phyloP scores from a whole-genome alignment of 2,888 invertebrate genomes.

The Conchocele bisecta region DNA sequence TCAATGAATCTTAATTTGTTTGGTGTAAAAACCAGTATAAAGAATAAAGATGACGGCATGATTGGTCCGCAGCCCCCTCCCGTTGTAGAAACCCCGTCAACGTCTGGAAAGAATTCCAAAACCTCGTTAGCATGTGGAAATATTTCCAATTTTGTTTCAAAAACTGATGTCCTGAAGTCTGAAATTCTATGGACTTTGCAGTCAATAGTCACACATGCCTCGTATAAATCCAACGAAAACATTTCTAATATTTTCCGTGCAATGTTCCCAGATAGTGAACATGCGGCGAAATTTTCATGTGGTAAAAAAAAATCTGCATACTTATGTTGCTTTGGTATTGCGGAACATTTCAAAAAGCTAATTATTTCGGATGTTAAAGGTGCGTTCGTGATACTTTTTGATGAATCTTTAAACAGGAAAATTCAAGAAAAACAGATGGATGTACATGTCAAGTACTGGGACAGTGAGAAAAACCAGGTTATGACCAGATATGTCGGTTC shows the following conservation, averaged over 20 bases:
- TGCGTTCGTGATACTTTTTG: slow-evolving; percentile 37
- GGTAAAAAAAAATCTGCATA: slow-evolving; percentile 42
- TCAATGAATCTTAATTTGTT: no score
- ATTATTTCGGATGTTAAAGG: neutral
- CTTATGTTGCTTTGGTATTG: slow-evolving; percentile 41
- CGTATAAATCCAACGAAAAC: slow-evolving; percentile 15
- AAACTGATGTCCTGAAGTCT: slow-evolving; percentile 11
- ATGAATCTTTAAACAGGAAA: slow-evolving; percentile 54
- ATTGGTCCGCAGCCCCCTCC: no score
- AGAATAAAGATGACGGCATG: no score
- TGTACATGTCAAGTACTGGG: slow-evolving; percentile 48
- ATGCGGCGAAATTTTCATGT: slow-evolving; percentile 35
- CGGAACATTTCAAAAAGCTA: slow-evolving; percentile 19
- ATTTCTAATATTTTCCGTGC: neutral
- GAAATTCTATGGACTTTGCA: slow-evolving; percentile 25
- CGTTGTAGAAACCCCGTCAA: no score
- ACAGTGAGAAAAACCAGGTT: slow-evolving; percentile 23
- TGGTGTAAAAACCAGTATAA: no score
- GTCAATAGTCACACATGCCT: slow-evolving; percentile 5
- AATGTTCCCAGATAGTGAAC: slow-evolving; percentile 47
- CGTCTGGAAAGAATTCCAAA: no score
- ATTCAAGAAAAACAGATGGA: slow-evolving; percentile 59
- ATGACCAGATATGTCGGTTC: slow-evolving; percentile 40
- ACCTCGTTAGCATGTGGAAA: neutral
- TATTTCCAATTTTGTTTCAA: neutral